Evolutionary conservation across 2,113 vertebrate genomes (phyloP).

Genomic region (Platysternon megacephalum): DNA sequence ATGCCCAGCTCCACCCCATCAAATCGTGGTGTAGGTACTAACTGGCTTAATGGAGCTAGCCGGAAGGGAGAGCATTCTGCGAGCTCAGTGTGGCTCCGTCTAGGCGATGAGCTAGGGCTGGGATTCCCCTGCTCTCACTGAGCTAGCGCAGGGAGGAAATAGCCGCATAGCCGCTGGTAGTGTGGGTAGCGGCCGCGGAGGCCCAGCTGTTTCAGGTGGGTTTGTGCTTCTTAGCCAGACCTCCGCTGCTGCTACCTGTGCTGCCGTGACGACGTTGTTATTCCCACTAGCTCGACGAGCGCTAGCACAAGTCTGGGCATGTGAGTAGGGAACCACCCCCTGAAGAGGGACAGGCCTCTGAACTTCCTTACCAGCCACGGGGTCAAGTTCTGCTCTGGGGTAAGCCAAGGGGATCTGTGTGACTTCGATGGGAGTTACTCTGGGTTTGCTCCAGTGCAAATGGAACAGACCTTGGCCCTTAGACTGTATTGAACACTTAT

Average conservation of each 20-base stretch:
- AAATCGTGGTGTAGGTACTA: not conserved
- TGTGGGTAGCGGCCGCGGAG: not conserved
- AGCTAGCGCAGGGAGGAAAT: not conserved
- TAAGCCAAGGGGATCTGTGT: not conserved
- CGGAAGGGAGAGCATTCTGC: not conserved
- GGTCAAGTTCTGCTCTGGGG: accelerated
- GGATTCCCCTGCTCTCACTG: not conserved
- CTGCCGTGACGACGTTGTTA: not conserved
- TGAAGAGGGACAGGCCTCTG: not conserved
- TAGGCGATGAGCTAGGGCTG: too few relatives aligned
- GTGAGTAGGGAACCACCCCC: not conserved
- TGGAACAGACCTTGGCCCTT: not conserved
- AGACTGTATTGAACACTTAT: not conserved
- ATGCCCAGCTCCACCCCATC: not conserved
- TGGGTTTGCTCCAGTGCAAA: not conserved
- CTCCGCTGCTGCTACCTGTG: not conserved
- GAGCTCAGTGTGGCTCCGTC: not conserved
- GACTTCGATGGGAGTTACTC: not conserved
- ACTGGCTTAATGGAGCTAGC: not conserved
- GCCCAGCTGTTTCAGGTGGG: not conserved
- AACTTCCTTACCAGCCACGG: accelerated
- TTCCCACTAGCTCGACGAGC: not conserved
- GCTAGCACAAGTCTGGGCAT: not conserved
- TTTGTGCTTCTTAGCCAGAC: not conserved
- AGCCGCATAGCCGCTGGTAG: not conserved